Evolutionary conservation across 2,797 vertebrate genomes (phyloP).

Genomic region (Tapirus indicus): DNA sequence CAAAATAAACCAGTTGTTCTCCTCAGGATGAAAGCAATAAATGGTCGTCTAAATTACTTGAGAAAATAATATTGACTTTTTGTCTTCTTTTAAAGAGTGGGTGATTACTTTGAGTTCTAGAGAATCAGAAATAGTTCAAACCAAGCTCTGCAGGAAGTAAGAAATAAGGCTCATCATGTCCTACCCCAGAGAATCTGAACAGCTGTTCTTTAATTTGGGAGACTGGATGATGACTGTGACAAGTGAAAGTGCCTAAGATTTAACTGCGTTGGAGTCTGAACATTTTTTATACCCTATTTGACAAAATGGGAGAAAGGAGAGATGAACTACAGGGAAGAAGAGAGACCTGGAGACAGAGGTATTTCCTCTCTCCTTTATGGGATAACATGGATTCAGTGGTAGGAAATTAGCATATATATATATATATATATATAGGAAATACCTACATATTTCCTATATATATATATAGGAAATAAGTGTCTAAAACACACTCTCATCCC

Average conservation of each 20-base stretch:
- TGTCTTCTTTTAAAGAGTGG: slow-evolving; percentile 62
- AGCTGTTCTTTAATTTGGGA: slow-evolving; percentile 78
- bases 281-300: slow-evolving; percentile 10
- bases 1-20: slow-evolving; percentile 48
- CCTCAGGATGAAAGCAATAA: slow-evolving; percentile 25
- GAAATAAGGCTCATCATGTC: slow-evolving; percentile 54
- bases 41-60: slow-evolving; percentile 30
- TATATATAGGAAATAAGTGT: neutral
- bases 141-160: slow-evolving; percentile 65
- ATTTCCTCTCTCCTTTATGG: neutral
- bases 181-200: slow-evolving; percentile 58
- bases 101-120: slow-evolving; percentile 64
- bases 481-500: neutral
- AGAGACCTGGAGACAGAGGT: neutral
- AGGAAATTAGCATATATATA: neutral
- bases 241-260: slow-evolving; percentile 48
- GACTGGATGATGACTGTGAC: slow-evolving; percentile 56
- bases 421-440: neutral
- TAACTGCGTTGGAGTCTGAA: slow-evolving; percentile 24
- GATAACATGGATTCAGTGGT: neutral
- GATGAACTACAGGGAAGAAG: neutral
- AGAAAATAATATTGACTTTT: slow-evolving; percentile 7
- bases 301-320: slow-evolving; percentile 44
- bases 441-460: too few relatives aligned
- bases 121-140: slow-evolving; percentile 78